phyloP scores from a whole-genome alignment of 1,140 invertebrate genomes.

The Daktulosphaira vitifoliae region DNA sequence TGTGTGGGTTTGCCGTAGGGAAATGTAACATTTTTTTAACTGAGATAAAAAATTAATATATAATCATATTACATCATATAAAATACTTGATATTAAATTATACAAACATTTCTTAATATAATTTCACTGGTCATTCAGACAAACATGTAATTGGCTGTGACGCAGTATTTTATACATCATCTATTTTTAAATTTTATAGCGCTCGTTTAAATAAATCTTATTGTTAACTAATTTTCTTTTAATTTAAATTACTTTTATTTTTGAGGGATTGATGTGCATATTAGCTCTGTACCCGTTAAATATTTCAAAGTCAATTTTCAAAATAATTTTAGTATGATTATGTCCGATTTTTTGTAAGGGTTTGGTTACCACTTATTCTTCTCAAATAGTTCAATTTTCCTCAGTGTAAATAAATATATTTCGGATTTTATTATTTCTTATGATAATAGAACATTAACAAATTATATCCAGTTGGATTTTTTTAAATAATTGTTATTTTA shows the following conservation, averaged over 20 bases:
- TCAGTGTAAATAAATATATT: slow-evolving; percentile 25
- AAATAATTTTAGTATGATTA: slow-evolving; percentile 16
- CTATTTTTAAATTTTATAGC: slow-evolving; percentile 26
- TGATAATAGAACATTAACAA: too few relatives aligned
- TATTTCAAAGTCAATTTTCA: slow-evolving; percentile 20
- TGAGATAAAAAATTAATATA: not conserved
- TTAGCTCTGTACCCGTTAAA: not conserved
- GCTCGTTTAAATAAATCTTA: slow-evolving; percentile 5
- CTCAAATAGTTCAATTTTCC: slow-evolving; percentile 25
- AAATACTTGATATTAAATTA: not conserved
- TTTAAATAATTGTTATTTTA: too few relatives aligned
- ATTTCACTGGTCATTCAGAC: slow-evolving; percentile 31
- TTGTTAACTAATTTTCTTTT: slow-evolving; percentile 22
- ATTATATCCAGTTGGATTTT: too few relatives aligned
- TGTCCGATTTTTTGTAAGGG: slow-evolving; percentile 26
- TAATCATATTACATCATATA: too few relatives aligned
- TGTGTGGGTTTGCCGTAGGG: slow-evolving; percentile 27
- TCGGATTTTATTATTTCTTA: slow-evolving; percentile 7
- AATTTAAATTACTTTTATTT: slow-evolving; percentile 3
- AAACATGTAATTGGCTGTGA: slow-evolving; percentile 31
- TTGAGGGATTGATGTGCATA: not conserved
- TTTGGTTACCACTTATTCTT: slow-evolving; percentile 28
- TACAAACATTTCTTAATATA: too few relatives aligned
- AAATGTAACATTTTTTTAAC: slow-evolving; percentile 14
- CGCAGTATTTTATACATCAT: slow-evolving; percentile 30